Conservation (phyloP, 2,113 vertebrate genomes). For the Sylvia atricapilla region DNA sequence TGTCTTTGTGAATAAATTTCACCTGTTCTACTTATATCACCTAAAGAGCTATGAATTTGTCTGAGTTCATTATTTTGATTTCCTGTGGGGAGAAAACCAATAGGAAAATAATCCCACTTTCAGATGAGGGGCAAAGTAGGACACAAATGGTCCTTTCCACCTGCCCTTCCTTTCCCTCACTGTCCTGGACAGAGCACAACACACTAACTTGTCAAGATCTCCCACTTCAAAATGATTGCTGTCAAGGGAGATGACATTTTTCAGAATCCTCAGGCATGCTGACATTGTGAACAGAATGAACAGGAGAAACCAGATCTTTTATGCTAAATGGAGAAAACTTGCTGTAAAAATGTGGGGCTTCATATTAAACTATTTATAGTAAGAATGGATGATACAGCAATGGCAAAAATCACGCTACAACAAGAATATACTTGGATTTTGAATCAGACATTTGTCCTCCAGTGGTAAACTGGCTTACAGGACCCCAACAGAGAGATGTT, state of each 20-base stretch:
- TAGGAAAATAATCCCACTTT: neutral
- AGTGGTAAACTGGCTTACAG: neutral
- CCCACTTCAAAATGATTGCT: fast-evolving
- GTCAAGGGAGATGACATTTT: neutral
- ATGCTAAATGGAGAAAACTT: neutral
- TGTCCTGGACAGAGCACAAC: neutral
- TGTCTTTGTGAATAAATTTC: neutral
- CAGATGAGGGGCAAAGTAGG: neutral
- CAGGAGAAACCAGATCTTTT: neutral
- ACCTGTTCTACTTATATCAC: neutral
- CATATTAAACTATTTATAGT: neutral
- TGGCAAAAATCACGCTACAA: neutral
- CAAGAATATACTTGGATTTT: neutral
- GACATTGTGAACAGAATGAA: neutral
- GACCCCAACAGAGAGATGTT: neutral
- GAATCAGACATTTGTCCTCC: neutral
- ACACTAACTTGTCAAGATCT: neutral
- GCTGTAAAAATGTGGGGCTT: neutral
- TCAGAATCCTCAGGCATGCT: neutral
- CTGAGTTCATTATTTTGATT: neutral
- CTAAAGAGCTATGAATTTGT: neutral
- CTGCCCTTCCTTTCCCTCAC: neutral
- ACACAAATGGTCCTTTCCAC: neutral
- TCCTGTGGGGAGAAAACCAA: neutral
- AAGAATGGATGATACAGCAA: neutral